phyloP scores from a whole-genome alignment of 1,140 invertebrate genomes.

The Eriosoma lanigerum region DNA sequence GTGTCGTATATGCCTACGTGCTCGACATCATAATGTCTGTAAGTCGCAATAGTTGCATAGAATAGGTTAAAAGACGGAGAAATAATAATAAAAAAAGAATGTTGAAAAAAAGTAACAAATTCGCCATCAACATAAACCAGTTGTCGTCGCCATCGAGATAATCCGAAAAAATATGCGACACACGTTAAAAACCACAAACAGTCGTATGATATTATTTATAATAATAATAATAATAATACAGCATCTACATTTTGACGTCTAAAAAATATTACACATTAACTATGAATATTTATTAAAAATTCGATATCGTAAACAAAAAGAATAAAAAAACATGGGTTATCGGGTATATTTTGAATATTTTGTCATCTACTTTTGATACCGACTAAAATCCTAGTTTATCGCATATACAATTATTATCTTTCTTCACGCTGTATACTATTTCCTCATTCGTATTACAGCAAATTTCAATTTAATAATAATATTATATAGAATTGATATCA shows the following conservation, averaged over 20 bases:
- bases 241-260: background rate
- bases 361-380: background rate
- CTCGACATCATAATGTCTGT: constrained; percentile 15
- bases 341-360: background rate
- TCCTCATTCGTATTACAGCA: background rate
- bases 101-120: constrained; percentile 21
- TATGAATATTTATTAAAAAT: constrained; percentile 32
- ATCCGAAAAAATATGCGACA: constrained; percentile 39
- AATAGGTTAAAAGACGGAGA: background rate
- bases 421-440: background rate
- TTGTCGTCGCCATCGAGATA: constrained; percentile 29
- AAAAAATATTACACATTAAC: background rate
- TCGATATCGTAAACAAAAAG: background rate
- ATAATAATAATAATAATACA: no score
- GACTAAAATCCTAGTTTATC: background rate
- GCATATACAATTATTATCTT: constrained; percentile 3
- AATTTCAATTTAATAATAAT: no score
- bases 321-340: background rate
- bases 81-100: constrained; percentile 9
- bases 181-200: constrained; percentile 24
- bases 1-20: constrained; percentile 8
- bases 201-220: background rate
- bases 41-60: background rate
- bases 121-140: constrained; percentile 44
- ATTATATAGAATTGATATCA: background rate